phyloP scores from a whole-genome alignment of 2,888 invertebrate genomes.

The Drosophila picticornis region DNA sequence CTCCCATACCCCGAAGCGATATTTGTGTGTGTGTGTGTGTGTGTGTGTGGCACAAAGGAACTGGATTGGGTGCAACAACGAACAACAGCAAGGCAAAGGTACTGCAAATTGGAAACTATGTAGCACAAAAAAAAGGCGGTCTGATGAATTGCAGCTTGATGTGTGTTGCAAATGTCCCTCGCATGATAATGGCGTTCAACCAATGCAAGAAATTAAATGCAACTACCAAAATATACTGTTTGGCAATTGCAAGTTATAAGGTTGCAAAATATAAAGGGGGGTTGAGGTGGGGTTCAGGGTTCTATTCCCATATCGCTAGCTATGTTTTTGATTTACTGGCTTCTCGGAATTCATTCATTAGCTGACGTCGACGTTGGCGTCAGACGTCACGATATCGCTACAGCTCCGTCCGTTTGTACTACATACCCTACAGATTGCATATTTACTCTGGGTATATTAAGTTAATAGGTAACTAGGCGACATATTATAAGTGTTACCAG shows the following conservation, averaged over 20 bases:
- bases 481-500: not conserved
- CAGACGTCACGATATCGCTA: constrained; percentile 57
- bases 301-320: constrained; percentile 45
- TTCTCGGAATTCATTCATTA: constrained; percentile 65
- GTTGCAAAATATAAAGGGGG: not conserved
- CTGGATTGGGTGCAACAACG: not conserved
- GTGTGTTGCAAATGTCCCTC: constrained; percentile 22
- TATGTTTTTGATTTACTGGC: constrained; percentile 42
- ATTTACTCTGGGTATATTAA: not conserved
- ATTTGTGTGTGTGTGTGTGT: constrained; percentile 5
- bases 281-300: not conserved
- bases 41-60: constrained; percentile 21
- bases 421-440: constrained; percentile 22
- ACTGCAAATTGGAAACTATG: constrained; percentile 28
- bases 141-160: constrained; percentile 54
- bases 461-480: too few species aligned
- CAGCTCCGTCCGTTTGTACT: constrained; percentile 28
- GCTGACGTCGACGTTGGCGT: constrained; percentile 56
- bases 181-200: constrained; percentile 25
- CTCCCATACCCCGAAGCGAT: constrained; percentile 24
- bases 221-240: constrained; percentile 16
- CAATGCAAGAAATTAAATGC: constrained; percentile 9
- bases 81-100: constrained; percentile 1
- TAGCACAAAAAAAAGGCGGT: constrained; percentile 4
- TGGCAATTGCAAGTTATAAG: not conserved